Percentiles rank a stretch among this genome's conserved stretches.
Conservation (phyloP, 2,113 vertebrate genomes). For the Cyprinus carpio region DNA sequence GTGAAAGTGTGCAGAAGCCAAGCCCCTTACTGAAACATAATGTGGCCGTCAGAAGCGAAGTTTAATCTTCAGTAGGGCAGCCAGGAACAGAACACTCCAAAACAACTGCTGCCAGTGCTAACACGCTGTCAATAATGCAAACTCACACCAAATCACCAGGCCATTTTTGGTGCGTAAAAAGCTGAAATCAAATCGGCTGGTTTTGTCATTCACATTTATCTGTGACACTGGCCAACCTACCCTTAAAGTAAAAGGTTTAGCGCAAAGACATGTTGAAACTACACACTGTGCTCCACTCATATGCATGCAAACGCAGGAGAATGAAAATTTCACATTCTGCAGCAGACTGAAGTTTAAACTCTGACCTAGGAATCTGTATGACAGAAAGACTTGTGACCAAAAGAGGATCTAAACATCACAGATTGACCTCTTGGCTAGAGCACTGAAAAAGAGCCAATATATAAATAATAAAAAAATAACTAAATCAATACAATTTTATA, state of each 20-base stretch:
- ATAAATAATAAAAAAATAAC: background rate
- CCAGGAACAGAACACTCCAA: background rate
- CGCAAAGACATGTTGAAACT: background rate
- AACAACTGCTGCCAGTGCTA: conserved; percentile 10
- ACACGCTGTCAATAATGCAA: background rate
- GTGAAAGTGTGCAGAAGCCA: conserved; percentile 27
- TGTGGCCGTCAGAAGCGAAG: background rate
- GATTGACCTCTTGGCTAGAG: background rate
- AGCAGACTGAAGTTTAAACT: background rate
- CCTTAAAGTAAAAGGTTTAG: background rate
- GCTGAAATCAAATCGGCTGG: background rate
- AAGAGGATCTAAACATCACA: background rate
- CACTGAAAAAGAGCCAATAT: no score
- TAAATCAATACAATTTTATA: background rate
- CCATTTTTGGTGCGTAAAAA: conserved; percentile 4
- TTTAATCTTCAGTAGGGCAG: conserved; percentile 1
- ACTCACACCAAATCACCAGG: background rate
- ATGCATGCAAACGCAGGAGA: background rate
- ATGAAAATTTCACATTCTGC: background rate
- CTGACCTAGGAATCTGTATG: background rate
- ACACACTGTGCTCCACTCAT: background rate
- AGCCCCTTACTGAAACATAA: conserved; percentile 7
- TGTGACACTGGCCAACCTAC: background rate
- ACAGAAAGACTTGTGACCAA: background rate
- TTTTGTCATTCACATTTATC: background rate